Conservation (phyloP, 30 jellyfish, hydroid and myxozoan genomes). For the Rhopilema esculentum region DNA sequence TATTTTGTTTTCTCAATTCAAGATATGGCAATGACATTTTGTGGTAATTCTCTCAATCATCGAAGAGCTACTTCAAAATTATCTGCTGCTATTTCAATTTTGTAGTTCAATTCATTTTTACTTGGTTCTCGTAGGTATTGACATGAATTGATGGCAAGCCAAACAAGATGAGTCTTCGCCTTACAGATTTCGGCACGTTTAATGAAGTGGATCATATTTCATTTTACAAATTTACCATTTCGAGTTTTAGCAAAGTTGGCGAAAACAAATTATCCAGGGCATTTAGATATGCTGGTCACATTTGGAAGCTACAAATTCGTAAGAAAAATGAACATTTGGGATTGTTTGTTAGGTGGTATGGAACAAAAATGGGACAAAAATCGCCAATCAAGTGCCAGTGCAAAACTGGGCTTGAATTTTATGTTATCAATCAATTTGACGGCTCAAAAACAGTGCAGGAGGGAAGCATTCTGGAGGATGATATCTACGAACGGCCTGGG, state of each 20-base stretch:
- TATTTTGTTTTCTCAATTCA: no score
- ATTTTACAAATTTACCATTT: constrained; percentile 54
- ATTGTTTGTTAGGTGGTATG: constrained; percentile 94
- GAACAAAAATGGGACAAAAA: constrained; percentile 46
- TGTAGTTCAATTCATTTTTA: no score
- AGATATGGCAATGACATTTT: no score
- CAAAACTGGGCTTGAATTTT: constrained; percentile 66
- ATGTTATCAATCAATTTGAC: constrained; percentile 72
- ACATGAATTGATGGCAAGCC: no score
- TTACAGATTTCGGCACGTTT: constrained; percentile 66
- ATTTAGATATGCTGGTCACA: constrained; percentile 84
- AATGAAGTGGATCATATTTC: constrained; percentile 55
- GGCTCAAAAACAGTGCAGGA: constrained; percentile 58
- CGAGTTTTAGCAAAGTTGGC: constrained; percentile 15
- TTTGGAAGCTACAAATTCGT: constrained; percentile 89
- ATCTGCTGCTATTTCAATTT: no score
- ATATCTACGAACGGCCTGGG: constrained; percentile 73
- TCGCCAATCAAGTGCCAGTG: constrained; percentile 59
- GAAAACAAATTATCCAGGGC: constrained; percentile 70
- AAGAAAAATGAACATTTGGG: constrained; percentile 80
- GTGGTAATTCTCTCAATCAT: no score
- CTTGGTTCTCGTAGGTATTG: no score
- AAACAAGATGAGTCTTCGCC: constrained; percentile 54
- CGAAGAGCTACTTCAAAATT: no score
- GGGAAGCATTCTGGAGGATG: constrained; percentile 77